These are phyloP conservation scores for Lepidurus packardi DNA, from an alignment of 1,140 invertebrate genomes.

Conservation along the genomic window DNA sequence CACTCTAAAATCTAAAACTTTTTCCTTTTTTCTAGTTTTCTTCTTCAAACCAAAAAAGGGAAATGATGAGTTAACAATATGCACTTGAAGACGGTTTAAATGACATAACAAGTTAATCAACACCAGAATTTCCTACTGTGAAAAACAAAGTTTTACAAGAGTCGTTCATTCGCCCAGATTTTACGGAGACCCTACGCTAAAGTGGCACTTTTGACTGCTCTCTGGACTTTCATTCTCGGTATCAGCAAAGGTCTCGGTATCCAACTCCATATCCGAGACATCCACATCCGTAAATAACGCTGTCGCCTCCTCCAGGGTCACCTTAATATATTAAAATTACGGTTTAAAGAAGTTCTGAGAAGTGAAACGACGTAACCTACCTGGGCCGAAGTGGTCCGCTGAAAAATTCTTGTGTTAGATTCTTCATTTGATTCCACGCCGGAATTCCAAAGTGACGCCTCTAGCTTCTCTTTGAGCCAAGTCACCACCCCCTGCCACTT, in stretches of 20 bases:
- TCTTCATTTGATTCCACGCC: conserved; percentile 47
- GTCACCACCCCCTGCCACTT: conserved; percentile 52
- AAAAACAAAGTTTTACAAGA: conserved; percentile 6
- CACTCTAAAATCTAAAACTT: not conserved
- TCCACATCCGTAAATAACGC: conserved; percentile 47
- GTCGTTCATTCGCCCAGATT: not conserved
- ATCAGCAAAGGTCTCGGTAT: conserved; percentile 41
- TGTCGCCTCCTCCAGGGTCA: conserved; percentile 47
- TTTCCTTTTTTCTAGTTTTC: not conserved
- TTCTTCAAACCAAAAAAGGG: not conserved
- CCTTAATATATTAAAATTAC: conserved; percentile 38
- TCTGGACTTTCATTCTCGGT: conserved; percentile 25
- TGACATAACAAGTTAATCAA: not conserved
- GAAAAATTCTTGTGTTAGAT: conserved; percentile 49
- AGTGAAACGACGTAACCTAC: conserved; percentile 38
- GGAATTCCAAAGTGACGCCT: conserved; percentile 43
- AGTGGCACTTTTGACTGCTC: conserved; percentile 25
- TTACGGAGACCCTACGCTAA: conserved; percentile 23
- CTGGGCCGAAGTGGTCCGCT: conserved; percentile 50
- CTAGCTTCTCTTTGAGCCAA: conserved; percentile 50
- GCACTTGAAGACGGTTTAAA: not conserved
- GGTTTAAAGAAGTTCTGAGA: not conserved
- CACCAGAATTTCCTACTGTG: not conserved
- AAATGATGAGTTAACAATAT: not conserved
- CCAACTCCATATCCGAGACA: conserved; percentile 40